Percentiles rank a stretch among this genome's conserved stretches.
phyloP scores from a whole-genome alignment of 2,113 vertebrate species.

The Grammomys surdaster region DNA sequence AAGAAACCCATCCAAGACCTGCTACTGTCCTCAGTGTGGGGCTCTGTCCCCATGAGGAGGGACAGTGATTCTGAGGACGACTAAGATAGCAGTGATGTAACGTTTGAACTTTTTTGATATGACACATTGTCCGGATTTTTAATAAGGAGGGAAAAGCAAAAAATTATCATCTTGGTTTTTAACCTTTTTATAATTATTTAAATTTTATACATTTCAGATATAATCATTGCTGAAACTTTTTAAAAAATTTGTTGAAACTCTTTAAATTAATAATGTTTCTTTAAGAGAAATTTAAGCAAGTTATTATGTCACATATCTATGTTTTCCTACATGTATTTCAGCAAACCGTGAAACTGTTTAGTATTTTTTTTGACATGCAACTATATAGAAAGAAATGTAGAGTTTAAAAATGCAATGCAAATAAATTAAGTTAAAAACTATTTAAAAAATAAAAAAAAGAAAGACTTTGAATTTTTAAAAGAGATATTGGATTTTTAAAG shows the following conservation, averaged over 20 bases:
- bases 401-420: neutral
- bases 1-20: too few species aligned
- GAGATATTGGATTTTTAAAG: too few species aligned
- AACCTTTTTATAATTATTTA: slow-evolving; percentile 69
- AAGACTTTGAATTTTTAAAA: neutral
- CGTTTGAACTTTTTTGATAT: too few species aligned
- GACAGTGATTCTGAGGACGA: too few species aligned
- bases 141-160: too few species aligned
- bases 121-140: too few species aligned
- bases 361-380: slow-evolving; percentile 9
- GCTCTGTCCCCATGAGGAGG: too few species aligned
- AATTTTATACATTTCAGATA: slow-evolving; percentile 26
- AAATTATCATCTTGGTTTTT: slow-evolving; percentile 12
- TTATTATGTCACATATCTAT: neutral
- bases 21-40: too few species aligned
- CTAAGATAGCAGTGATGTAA: too few species aligned
- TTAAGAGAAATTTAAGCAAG: slow-evolving; percentile 49
- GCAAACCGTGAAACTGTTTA: neutral
- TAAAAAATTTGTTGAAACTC: neutral
- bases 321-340: slow-evolving; percentile 60
- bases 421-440: slow-evolving; percentile 26
- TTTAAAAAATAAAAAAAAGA: neutral
- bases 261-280: slow-evolving; percentile 36
- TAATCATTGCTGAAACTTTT: slow-evolving; percentile 50
- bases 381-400: slow-evolving; percentile 26